Base-by-base conservation (phyloP, 2,888 invertebrate genomes). In the Muschampia plurimacula region DNA sequence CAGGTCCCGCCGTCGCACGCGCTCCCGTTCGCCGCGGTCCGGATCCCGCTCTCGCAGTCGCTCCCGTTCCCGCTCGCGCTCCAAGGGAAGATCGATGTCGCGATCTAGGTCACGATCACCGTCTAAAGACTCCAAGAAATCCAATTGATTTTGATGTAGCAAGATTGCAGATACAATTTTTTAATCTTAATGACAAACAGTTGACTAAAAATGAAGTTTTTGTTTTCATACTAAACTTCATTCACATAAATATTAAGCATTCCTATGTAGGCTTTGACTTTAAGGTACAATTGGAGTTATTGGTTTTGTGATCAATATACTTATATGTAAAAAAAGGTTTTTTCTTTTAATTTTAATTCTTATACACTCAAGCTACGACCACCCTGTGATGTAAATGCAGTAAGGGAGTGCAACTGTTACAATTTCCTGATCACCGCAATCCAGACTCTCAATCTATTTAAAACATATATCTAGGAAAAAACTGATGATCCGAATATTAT, bases 1-100 rank as follows among this genome's bases (percentile, higher is more conserved):
- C 77, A 95, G 96, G 81, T 96, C 96, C 36, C 92, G 93, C 70
- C 91, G 94, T 63, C 95, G 96, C 80, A 96, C 96, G 74, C 95
- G 96, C 72, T 96, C 96, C 22, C 95, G 95, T 79, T 90, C 95
- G 77, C 83, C 95, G 75, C 93, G 93, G 75, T 95, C 95, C 1
- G 94, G 95, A 55, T 95, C 95, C 6, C 92, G 94, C 74, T 88
- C 88, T 6, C 89, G 93, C 79, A 89, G 90, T 78, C 94, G 94
- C 79, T 89, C 89, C 78, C 91, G 95, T 75, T 93, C 94, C n/a
- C 92, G 93, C 77, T 93, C 95, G n/a, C 93, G 94, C 78, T 94
- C 94, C 77, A 93, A 92, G 84, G 91, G 90, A 72, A 89, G 94
- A 73, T 95, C 95, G 32, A 89, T 92, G 87, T 93, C 94, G 59